Evolutionary conservation across 2,113 vertebrate species (phyloP).

Genomic region (Notarius quadriscutis): DNA sequence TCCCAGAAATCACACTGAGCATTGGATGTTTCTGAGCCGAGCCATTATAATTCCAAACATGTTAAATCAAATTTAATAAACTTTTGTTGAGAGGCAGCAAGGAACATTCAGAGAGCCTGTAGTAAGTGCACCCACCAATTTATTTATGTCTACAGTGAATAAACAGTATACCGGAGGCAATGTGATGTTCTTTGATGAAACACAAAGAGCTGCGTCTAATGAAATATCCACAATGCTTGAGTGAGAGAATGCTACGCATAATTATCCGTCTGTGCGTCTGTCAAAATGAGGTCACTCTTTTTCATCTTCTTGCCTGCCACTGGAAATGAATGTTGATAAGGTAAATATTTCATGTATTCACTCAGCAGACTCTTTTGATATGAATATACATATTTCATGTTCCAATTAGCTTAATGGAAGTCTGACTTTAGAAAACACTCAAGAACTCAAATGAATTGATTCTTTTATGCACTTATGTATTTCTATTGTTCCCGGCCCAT

Average conservation of each 20-base stretch:
- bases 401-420: slow-evolving; percentile 50
- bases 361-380: slow-evolving; percentile 41
- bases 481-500: slow-evolving; percentile 18
- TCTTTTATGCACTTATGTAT: slow-evolving; percentile 16
- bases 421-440: slow-evolving; percentile 34
- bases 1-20: background rate
- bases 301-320: slow-evolving; percentile 42
- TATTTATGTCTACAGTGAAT: slow-evolving; percentile 51
- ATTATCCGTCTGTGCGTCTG: slow-evolving; percentile 57
- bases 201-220: slow-evolving; percentile 57
- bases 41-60: slow-evolving; percentile 56
- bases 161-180: slow-evolving; percentile 47
- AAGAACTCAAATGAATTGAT: slow-evolving; percentile 38
- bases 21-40: slow-evolving; percentile 52
- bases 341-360: slow-evolving; percentile 47
- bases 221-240: slow-evolving; percentile 58
- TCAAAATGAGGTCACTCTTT: slow-evolving; percentile 54
- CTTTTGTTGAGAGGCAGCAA: slow-evolving; percentile 26
- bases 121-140: slow-evolving; percentile 53
- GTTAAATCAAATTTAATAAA: slow-evolving; percentile 57
- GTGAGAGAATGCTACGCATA: slow-evolving; percentile 50
- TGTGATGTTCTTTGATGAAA: slow-evolving; percentile 66
- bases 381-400: slow-evolving; percentile 47
- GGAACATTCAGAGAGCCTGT: slow-evolving; percentile 35
- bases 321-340: slow-evolving; percentile 30